phyloP scores from a whole-genome alignment of 2,113 vertebrate species.

The Heloderma charlesbogerti region DNA sequence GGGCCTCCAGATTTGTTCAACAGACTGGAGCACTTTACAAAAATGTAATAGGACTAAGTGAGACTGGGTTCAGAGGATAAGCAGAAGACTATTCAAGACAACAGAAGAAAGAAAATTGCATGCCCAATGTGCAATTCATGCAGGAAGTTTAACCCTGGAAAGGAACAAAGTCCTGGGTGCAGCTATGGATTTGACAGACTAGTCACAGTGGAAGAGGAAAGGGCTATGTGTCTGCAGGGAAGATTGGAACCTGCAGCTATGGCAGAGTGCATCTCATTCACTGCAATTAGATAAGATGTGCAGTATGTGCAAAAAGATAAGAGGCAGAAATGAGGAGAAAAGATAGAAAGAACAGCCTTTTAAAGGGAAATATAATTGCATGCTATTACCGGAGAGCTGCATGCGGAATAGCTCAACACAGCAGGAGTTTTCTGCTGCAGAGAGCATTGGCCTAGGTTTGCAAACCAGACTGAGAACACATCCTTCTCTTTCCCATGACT shows the following conservation, averaged over 20 bases:
- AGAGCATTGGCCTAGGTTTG: constrained; percentile 1
- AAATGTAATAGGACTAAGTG: not conserved
- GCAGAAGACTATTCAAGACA: not conserved
- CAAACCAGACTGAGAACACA: constrained; percentile 6
- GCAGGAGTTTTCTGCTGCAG: constrained; percentile 43
- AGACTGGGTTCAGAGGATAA: not conserved
- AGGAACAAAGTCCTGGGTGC: not conserved
- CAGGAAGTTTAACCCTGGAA: not conserved
- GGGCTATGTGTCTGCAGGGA: not conserved
- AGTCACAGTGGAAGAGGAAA: rapidly evolving
- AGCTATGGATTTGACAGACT: not conserved
- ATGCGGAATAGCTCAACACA: constrained; percentile 25
- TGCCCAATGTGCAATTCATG: not conserved
- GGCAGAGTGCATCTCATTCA: constrained; percentile 59
- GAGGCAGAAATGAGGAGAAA: not conserved
- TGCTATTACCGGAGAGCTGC: constrained; percentile 56
- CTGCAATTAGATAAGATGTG: constrained; percentile 43
- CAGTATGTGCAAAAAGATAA: constrained; percentile 41
- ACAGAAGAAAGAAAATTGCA: no score
- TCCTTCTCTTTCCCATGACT: not conserved
- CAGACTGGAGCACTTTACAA: not conserved
- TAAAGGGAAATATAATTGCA: constrained; percentile 59
- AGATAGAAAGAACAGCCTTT: constrained; percentile 42
- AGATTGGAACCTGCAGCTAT: constrained; percentile 26
- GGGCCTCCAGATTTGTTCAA: not conserved